Conservation (phyloP, 2,888 invertebrate species). For the Eumacrocentrus americanus region DNA sequence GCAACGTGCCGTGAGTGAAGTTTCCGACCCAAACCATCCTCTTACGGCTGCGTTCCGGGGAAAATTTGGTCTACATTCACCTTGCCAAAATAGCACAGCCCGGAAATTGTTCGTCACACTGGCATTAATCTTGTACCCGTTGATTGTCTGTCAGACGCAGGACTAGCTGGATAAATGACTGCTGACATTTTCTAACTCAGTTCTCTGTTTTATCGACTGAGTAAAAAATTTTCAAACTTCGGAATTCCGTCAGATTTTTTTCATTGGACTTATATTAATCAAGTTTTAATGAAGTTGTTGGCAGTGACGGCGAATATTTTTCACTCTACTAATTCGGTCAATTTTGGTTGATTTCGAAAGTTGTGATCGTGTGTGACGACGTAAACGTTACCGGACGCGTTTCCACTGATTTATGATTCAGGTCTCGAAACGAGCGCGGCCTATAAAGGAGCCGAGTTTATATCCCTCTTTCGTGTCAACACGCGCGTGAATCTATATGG, state of each 20-base stretch:
- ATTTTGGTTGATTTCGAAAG: conserved; percentile 15
- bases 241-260: no score
- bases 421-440: conserved; percentile 40
- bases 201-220: no score
- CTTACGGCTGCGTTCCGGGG: background rate
- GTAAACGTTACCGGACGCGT: conserved; percentile 27
- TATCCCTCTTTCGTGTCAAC: conserved; percentile 53
- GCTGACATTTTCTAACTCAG: no score
- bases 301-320: no score
- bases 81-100: no score
- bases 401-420: conserved; percentile 51
- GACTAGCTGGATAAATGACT: no score
- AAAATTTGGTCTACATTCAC: background rate
- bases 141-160: no score
- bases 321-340: background rate
- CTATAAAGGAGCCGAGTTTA: conserved; percentile 41
- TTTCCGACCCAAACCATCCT: background rate
- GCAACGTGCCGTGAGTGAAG: background rate
- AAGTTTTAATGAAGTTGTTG: no score
- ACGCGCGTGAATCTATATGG: conserved; percentile 32
- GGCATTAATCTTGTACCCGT: no score
- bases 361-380: conserved; percentile 29
- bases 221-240: no score
- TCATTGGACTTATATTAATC: no score
- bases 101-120: no score